These are phyloP conservation scores for Phylloscopus whistleri DNA, from an alignment of 2,113 vertebrate genomes.

Conservation along the genomic window DNA sequence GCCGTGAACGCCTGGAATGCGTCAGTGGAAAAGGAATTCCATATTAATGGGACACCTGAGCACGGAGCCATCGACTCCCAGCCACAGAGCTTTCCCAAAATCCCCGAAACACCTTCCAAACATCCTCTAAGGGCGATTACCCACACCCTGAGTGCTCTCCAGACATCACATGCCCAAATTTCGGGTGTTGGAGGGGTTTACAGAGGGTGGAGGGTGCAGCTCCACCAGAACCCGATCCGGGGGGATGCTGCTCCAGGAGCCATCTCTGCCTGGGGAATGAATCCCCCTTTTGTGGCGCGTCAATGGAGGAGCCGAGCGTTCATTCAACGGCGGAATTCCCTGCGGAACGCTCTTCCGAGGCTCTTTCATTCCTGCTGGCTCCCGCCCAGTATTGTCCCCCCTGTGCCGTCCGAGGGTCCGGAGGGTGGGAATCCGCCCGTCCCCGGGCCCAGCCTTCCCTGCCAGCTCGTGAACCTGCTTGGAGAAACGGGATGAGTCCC, in stretches of 20 bases:
- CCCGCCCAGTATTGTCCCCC: constrained; percentile 13
- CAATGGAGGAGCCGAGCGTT: neutral
- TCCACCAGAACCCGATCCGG: neutral
- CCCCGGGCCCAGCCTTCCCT: neutral
- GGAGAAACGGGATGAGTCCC: neutral
- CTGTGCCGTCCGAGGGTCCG: neutral
- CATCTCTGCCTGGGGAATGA: neutral
- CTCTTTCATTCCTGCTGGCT: constrained; percentile 19
- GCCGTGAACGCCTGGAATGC: rapidly evolving
- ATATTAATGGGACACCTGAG: neutral
- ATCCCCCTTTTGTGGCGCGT: constrained; percentile 1
- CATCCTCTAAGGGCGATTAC: rapidly evolving
- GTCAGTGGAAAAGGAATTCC: neutral
- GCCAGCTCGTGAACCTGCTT: neutral
- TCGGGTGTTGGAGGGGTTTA: rapidly evolving
- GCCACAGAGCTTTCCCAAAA: neutral
- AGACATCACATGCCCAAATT: neutral
- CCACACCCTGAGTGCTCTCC: rapidly evolving
- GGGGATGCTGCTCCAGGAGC: neutral
- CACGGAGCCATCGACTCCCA: neutral
- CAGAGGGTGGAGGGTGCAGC: neutral
- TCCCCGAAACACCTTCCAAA: neutral
- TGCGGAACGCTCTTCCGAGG: neutral
- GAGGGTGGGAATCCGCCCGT: neutral
- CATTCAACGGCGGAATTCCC: neutral